Evolutionary conservation across 2,113 vertebrate species (phyloP).

Genomic region (Xenopus tropicalis): DNA sequence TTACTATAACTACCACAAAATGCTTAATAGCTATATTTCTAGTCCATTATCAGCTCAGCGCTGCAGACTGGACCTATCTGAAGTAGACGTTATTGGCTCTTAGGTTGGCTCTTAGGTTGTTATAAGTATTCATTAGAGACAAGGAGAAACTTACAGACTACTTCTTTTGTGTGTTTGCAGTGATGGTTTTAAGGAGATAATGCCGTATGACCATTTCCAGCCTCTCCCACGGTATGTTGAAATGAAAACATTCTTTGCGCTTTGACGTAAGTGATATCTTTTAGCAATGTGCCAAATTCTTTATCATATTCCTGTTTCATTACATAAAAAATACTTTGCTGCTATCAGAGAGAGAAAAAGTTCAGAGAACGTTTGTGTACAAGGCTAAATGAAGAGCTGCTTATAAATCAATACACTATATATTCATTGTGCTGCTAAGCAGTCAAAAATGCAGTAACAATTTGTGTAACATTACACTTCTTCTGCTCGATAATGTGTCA

Average conservation of each 20-base stretch:
- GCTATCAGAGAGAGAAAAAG: not conserved
- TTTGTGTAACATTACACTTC: too few relatives aligned
- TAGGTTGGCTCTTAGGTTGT: not conserved
- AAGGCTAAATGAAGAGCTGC: too few relatives aligned
- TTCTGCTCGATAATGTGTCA: too few relatives aligned
- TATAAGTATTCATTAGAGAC: not conserved
- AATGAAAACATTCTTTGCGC: not conserved
- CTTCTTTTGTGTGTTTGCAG: slow-evolving; percentile 64
- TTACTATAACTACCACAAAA: too few relatives aligned
- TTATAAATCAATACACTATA: too few relatives aligned
- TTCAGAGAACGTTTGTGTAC: too few relatives aligned
- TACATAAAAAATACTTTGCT: not conserved
- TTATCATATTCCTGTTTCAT: slow-evolving; percentile 3
- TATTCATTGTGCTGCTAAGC: too few relatives aligned
- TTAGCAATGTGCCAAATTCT: not conserved
- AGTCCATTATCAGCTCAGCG: too few relatives aligned
- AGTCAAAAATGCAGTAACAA: too few relatives aligned
- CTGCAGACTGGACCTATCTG: too few relatives aligned
- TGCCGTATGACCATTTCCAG: slow-evolving; percentile 94
- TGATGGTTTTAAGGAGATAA: slow-evolving; percentile 94
- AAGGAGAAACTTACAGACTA: not conserved
- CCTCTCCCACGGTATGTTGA: slow-evolving; percentile 86
- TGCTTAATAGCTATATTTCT: too few relatives aligned
- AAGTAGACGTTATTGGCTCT: too few relatives aligned
- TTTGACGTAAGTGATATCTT: slow-evolving; percentile 19